Percentiles rank a stretch among this genome's conserved stretches.
phyloP scores from a whole-genome alignment of 2,797 vertebrate species.

The Coreius guichenoti region DNA sequence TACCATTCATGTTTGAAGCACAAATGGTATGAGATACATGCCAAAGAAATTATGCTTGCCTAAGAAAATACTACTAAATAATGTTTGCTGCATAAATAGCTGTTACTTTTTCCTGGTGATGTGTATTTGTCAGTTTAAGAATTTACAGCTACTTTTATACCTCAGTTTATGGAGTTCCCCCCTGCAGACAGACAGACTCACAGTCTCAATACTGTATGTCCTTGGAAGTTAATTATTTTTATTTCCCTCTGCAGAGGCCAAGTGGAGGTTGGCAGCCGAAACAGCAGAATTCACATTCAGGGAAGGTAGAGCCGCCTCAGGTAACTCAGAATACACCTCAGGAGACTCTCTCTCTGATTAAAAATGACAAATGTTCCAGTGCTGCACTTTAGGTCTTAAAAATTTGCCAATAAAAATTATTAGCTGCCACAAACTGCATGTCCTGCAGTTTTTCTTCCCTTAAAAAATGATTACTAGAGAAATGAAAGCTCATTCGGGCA shows the following conservation, averaged over 20 bases:
- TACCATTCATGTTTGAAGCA: neutral
- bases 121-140: constrained; percentile 16
- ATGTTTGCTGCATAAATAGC: neutral
- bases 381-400: constrained; percentile 62
- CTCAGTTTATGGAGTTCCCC: neutral
- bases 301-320: constrained; percentile 38
- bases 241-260: constrained; percentile 45
- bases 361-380: constrained; percentile 60
- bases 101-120: neutral
- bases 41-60: neutral
- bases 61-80: neutral
- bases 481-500: constrained; percentile 55
- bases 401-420: constrained; percentile 68
- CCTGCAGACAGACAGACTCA: constrained; percentile 23
- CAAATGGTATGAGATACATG: neutral
- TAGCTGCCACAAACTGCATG: constrained; percentile 63
- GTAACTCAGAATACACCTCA: constrained; percentile 35
- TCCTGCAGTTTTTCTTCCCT: constrained; percentile 61
- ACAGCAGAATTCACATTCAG: constrained; percentile 48
- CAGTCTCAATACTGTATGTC: constrained; percentile 34
- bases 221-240: constrained; percentile 56
- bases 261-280: constrained; percentile 46
- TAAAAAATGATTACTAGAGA: constrained; percentile 64
- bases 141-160: constrained; percentile 16
- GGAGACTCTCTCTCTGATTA: constrained; percentile 51